A percentile compares a stretch with the other conserved stretches of the same genome.
These are phyloP conservation scores for Tryphoninae sp. DNA, from an alignment of 2,888 invertebrate genomes.

Conservation along the genomic window DNA sequence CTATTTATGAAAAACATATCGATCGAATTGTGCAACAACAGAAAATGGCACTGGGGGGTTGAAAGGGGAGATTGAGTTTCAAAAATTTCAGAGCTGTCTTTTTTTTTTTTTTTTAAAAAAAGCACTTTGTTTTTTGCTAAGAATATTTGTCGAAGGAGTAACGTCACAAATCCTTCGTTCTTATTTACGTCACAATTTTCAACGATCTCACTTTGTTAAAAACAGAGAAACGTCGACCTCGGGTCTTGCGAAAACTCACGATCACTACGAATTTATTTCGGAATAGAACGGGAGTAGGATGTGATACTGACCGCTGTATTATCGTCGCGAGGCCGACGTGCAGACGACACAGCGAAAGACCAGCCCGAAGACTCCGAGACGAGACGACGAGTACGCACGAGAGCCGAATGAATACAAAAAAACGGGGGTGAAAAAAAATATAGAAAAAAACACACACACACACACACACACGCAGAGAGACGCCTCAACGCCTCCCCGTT, in stretches of 20 bases:
- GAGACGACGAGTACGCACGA: conserved; percentile 32
- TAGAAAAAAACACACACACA: conserved; percentile 36
- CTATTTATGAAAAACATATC: neutral
- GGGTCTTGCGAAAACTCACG: neutral
- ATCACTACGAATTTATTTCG: neutral
- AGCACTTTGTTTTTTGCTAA: no score
- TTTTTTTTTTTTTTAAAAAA: no score
- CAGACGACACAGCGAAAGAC: neutral
- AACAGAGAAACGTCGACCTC: neutral
- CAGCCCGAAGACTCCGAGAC: neutral
- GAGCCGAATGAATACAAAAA: neutral
- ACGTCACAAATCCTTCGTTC: conserved; percentile 46
- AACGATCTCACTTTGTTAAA: neutral
- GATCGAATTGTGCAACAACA: neutral
- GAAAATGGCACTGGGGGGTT: neutral
- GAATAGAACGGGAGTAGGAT: conserved; percentile 24
- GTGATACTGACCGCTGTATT: conserved; percentile 58
- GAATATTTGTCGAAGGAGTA: neutral
- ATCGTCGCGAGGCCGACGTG: conserved; percentile 38
- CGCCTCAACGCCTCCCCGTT: conserved; percentile 34
- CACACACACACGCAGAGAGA: conserved; percentile 41
- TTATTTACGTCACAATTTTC: no score
- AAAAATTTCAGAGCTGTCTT: no score
- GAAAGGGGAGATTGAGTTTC: no score
- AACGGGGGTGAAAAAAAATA: conserved; percentile 19